Base-by-base conservation (phyloP, 2,113 vertebrate species). In the Plecturocebus donacophilus region DNA sequence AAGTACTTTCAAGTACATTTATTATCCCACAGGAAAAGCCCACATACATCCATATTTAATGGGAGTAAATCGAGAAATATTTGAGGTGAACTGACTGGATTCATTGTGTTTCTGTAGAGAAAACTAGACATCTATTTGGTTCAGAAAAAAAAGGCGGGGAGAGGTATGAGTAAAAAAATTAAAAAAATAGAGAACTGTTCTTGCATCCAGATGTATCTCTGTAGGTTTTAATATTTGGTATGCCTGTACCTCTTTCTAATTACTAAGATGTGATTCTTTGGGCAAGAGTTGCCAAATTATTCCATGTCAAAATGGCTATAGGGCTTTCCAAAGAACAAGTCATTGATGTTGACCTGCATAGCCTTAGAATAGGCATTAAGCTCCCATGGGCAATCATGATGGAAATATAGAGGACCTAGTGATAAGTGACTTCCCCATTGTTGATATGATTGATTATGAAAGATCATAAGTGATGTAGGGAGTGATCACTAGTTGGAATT, bases 371-470 rank as follows among this genome's bases (percentile, higher is more conserved):
- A 42, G 70, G 91, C 81, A 66, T 47, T 38, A 87, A 87, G 66
- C 64, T 56, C 35, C 27, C 9, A 35, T 19, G 40, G 85, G n/a
- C 64, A 76, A 85, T 90, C 42, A 42, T 61, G 61, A 94, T 61
- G 82, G 88, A 94, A 85, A n/a, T 82, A 87, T 64, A 95, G 88
- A 91, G 68, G 38, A 47, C 27, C 17, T 64, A 90, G 56, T 52
- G 56, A 91, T 76, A 49, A 92, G 38, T 77, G 82, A 58, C 90
- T 93, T 91, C 35, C 92, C 91, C 56, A 61, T 96, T 96, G 71
- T 83, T 20, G 49, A 68, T 95, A 81, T 96, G 91, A 96, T 97
- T 95, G 88, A 96, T 96, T 97, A 77, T 45, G 45, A 81, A 80
- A 64, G 76, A 85, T 68, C 45, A 38, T 61, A 87, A 82, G 30